Base-by-base conservation (phyloP, 2,888 invertebrate genomes). In the Cynaeus angustus region DNA sequence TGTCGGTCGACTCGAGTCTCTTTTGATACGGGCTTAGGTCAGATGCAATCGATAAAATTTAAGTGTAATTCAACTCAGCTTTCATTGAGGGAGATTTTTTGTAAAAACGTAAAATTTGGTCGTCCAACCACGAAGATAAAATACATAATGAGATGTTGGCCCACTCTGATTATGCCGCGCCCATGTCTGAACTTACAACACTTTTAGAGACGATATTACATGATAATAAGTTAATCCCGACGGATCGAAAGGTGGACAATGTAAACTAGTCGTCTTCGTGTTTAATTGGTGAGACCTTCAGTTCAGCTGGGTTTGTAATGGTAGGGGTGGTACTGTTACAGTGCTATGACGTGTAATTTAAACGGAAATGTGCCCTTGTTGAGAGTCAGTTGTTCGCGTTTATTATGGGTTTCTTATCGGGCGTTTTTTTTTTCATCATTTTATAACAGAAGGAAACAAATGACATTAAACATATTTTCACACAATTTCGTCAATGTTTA, bases 1-100 rank as follows among this genome's bases (percentile, higher is more conserved):
- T 71, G 72, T 70, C 73, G 71, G 70, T 67, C 62, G 70, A 65
- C 58, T 67, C 66, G 68, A 66, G 59, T 68, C 69, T 61, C 52
- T 55, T 70, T 67, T 48, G 65, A 66, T 48, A 66, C 53, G 41
- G 38, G 65, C 56, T 68, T 71, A 62, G 67, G 55, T 67, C 64
- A 62, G 53, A 65, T 58, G 59, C 69, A 69, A 69, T 69, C 69
- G 65, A 69, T 69, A 59, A 56, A 33, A 69, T 69, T 65, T 65
- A 69, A 69, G 69, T 52, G 64, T 65, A 69, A 58, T 65, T 65
- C 52, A 58, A 45, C 56, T 50, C 55, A 41, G 52, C 26, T 65
- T 13, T 53, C 45, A 62, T 68, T 68, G 53, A 68, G n/a, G 59
- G 65, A 41, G 65, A 21, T 38, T 61, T 68, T 56, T 59, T 64